Evolutionary conservation across 1,140 invertebrate genomes (phyloP).

Genomic region (Cryptotermes secundus): DNA sequence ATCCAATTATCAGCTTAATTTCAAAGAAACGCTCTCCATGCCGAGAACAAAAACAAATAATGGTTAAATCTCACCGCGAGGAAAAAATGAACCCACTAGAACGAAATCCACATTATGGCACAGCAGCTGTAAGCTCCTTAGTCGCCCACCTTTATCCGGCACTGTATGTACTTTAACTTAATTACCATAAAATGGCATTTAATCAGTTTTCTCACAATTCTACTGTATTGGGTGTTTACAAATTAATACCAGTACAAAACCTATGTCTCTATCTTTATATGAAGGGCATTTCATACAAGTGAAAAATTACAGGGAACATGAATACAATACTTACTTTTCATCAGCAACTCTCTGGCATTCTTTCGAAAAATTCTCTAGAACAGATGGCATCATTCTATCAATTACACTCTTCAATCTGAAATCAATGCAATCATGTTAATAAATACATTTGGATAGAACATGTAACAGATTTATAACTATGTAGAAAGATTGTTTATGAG

Average conservation of each 20-base stretch:
- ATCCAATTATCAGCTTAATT: no score
- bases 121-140: no score
- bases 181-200: not conserved
- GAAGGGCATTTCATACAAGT: not conserved
- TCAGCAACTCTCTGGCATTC: slow-evolving; percentile 57
- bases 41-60: no score
- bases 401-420: slow-evolving; percentile 57
- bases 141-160: no score
- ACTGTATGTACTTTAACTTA: not conserved
- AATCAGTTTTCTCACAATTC: not conserved
- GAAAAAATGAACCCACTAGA: no score
- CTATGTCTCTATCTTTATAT: not conserved
- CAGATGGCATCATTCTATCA: slow-evolving; percentile 56
- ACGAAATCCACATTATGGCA: no score
- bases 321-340: slow-evolving; percentile 53
- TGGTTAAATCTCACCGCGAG: no score
- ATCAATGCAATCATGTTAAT: slow-evolving; percentile 29
- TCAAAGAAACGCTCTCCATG: no score
- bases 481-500: no score
- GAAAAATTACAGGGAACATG: not conserved
- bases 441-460: slow-evolving; percentile 33
- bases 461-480: no score
- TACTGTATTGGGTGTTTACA: not conserved
- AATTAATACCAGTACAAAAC: not conserved
- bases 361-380: slow-evolving; percentile 57